These are phyloP conservation scores for Bibio marci DNA, from an alignment of 2,888 invertebrate species.

Conservation along the genomic window DNA sequence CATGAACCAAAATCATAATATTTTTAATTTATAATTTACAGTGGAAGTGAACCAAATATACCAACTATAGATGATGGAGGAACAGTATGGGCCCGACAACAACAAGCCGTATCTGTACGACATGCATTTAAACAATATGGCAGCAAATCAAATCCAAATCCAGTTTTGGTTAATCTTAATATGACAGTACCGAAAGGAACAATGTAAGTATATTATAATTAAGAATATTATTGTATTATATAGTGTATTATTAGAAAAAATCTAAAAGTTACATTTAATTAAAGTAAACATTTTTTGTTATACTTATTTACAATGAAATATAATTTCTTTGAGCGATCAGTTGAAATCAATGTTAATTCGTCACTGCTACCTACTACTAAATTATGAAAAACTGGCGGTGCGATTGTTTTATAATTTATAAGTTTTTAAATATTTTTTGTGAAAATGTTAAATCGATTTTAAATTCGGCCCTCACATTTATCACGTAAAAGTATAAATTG, in stretches of 20 bases:
- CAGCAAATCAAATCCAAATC: conserved; percentile 68
- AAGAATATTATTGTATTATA: background rate
- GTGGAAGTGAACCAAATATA: conserved; percentile 26
- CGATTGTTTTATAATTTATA: no score
- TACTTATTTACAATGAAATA: no score
- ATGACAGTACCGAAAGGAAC: conserved; percentile 90
- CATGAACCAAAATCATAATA: no score
- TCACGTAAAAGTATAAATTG: no score
- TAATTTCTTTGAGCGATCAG: no score
- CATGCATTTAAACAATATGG: conserved; percentile 84
- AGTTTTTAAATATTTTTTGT: no score
- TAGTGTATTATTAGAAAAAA: background rate
- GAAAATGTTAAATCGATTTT: no score
- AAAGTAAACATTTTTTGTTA: background rate
- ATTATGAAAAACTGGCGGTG: no score
- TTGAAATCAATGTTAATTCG: no score
- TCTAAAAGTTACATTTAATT: background rate
- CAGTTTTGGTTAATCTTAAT: conserved; percentile 73
- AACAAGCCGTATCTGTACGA: conserved; percentile 73
- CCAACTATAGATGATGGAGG: conserved; percentile 27
- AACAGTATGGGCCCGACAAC: conserved; percentile 46
- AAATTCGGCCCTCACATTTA: no score
- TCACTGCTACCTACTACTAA: no score
- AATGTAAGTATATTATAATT: conserved; percentile 64
- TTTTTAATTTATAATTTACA: conserved; percentile 11